Base-by-base conservation (phyloP, 2,797 vertebrate species). In the Chelonia mydas region DNA sequence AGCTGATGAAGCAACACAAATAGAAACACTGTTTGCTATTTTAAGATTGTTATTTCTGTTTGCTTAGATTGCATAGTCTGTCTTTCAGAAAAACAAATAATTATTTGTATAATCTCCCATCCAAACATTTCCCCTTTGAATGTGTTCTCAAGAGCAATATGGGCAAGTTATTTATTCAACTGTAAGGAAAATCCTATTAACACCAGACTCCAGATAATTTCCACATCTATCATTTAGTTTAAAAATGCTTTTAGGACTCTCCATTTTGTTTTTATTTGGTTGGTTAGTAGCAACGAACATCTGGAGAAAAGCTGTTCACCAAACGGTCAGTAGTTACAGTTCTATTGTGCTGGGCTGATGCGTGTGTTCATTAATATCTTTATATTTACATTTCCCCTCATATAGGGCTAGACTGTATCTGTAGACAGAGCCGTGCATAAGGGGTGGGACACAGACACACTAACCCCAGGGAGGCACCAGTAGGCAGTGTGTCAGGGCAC, bases 71-170 rank as follows among this genome's bases (percentile, higher is more conserved):
- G 90, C 89, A 91, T 13, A 91, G 91, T 57, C 53, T 86, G 54
- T 78, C 94, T 97, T 96, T 92, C 94, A 95, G 81, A 93, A 89
- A 96, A 97, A 96, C 96, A 98, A 97, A 96, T 93, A 86, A 97
- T 97, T 96, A 96, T 92, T 97, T 96, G 88, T 89, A 91, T 85
- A 97, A 51, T 77, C 90, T 94, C 61, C 88, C 93, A 93, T 95
- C 90, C 94, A 97, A 97, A 97, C 94, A 95, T 88, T 96, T 96
- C 57, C 61, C 78, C 87, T 95, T 87, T 90, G 81, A 93, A 90
- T 7, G 68, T 65, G 72, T 88, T 94, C 87, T 88, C 78, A 83
- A 96, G 47, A 83, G 81, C 49, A 88, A 81, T 41, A 21, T 3
- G 61, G 86, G 7, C 83, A 90, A 82, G 81, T 5, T 51, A 21